Evolutionary conservation across 2,888 invertebrate genomes (phyloP), one percentile per base, ranked within the genome.

Genomic region (Artemia sinica): DNA sequence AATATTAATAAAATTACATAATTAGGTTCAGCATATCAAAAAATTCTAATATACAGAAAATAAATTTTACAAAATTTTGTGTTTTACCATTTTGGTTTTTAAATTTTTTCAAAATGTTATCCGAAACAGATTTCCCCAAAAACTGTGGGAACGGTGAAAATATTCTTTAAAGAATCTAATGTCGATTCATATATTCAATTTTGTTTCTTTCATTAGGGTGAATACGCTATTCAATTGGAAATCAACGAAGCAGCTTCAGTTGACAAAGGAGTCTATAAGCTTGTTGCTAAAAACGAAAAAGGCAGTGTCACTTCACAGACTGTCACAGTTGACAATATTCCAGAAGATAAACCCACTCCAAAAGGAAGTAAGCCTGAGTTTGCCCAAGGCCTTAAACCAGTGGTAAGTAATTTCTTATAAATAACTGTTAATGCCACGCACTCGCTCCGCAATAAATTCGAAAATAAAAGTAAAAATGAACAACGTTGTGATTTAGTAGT

Each of bases 251-350:
- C 90, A 49, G 84, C 86, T 72, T 84, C 86, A 76, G 80, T 80
- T 28, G 93, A 94, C 78, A 91, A 89, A 78, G 93, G 93, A 73
- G 83, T 86, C 70, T 93, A 94, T 79, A 92, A 91, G 79, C 80
- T 93, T 74, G 84, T 92, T 8, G 92, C 92, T 48, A 90, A 88
- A 77, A 93, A 93, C 77, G 91, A 91, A 75, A 92, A 93, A 78
- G 93, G 93, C 72, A 91, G 92, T 78, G 91, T 91, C 13, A 85
- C 86, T 13, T 93, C 93, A 49, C 91, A 91, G 78, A 83, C 86
- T 70, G 91, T 93, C 6, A 88, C 91, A 77, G 86, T 93, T 68
- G 85, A 86, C 67, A 91, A 91, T 73, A 85, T 91, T 74, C 89
- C 89, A 2, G 84, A 85, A 72, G 84, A 83, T 71, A 71, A 72